Base-by-base conservation (phyloP, 2,113 vertebrate species). In the Centrocercus urophasianus region DNA sequence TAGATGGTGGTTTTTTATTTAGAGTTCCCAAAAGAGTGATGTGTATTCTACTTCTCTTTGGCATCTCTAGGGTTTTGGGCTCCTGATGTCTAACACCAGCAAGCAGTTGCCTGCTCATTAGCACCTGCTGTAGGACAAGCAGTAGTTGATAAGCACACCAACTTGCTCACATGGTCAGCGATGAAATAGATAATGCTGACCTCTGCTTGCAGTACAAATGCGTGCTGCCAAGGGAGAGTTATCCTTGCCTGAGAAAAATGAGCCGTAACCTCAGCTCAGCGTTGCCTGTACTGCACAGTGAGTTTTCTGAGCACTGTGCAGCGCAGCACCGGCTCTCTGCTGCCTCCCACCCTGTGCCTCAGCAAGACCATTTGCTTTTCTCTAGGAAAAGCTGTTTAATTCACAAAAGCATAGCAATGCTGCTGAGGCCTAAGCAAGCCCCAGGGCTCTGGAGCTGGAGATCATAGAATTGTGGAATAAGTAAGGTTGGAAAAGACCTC, bases 91-190 rank as follows among this genome's bases (percentile, higher is more conserved):
- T 50, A 40, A 3, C 12, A 4, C n/a, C 43, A 59, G 57, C 59
- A 40, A 8, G 30, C 0, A 0, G 10, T 27, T 0, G 1, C 36
- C 30, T 40, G 28, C 22, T n/a, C 32, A 45, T 5, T 2, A 2
- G 28, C 6, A 4, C 38, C 65, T 21, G 45, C 4, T 7, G 71
- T 4, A 24, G 59, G 52, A 72, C 17, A 6, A 8, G 42, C 56
- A 13, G 1, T 5, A 6, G 27, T 2, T 18, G 67, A 15, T 36
- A 18, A 21, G 36, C 9, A 2, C 4, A 3, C 54, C 10, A n/a
- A 2, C 24, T 17, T 0, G 11, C 67, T 36, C 0, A 12, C 5
- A 1, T 0, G 2, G 16, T 10, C 76, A 21, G 64, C 1, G 11
- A n/a, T 30, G 60, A 22, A 30, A 22, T 2, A 13, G 65, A 22